Conservation (phyloP, 2,888 invertebrate genomes). For the Yponomeuta evonymella region DNA sequence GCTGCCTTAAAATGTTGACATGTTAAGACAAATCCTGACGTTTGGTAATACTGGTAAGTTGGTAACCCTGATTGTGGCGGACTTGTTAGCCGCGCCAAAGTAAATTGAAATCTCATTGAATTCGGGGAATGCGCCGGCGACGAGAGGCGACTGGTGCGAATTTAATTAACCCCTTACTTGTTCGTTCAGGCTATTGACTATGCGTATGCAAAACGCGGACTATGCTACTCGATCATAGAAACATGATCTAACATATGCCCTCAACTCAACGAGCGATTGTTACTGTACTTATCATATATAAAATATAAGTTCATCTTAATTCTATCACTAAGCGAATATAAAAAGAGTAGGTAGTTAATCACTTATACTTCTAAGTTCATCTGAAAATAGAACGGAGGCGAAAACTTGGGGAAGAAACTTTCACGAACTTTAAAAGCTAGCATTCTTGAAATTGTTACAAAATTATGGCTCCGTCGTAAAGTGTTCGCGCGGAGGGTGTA, state of each 20-base stretch:
- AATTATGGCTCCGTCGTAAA: slow-evolving; percentile 70
- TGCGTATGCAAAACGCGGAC: background rate
- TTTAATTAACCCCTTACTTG: slow-evolving; percentile 73
- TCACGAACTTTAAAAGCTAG: slow-evolving; percentile 39
- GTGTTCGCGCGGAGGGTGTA: slow-evolving; percentile 64
- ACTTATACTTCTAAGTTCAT: slow-evolving; percentile 26
- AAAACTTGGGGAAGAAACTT: slow-evolving; percentile 50
- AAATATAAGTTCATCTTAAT: too few species aligned
- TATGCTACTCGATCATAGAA: background rate
- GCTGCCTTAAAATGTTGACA: too few species aligned
- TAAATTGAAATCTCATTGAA: slow-evolving; percentile 76
- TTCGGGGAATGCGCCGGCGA: slow-evolving; percentile 68
- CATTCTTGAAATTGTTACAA: slow-evolving; percentile 67
- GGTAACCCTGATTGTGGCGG: too few species aligned
- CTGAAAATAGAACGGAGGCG: slow-evolving; percentile 43
- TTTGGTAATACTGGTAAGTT: too few species aligned
- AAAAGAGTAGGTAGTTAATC: slow-evolving; percentile 19
- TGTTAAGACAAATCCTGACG: too few species aligned
- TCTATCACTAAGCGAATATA: background rate
- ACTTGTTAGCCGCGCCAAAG: slow-evolving; percentile 47
- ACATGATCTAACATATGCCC: background rate
- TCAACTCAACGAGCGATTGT: too few species aligned
- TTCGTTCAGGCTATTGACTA: slow-evolving; percentile 54
- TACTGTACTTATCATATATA: too few species aligned
- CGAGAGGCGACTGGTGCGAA: slow-evolving; percentile 70